Percentiles rank a stretch among this genome's conserved stretches.
These are phyloP conservation scores for Eublepharis macularius DNA, from an alignment of 2,113 vertebrate genomes.

Conservation along the genomic window DNA sequence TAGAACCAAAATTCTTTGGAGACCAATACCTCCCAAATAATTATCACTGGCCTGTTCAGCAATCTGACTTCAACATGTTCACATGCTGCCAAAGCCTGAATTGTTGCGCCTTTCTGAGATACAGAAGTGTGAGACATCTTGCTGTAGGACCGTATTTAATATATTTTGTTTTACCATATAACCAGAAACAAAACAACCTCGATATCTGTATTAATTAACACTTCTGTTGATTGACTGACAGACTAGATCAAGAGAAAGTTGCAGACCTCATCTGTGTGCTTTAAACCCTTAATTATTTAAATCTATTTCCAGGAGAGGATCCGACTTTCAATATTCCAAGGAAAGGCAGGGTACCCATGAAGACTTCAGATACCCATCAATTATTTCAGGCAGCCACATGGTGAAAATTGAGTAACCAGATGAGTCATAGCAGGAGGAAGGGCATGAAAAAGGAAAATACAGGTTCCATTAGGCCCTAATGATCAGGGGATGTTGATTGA, in stretches of 20 bases:
- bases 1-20: background rate
- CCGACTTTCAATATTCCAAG: background rate
- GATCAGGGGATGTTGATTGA: conserved; percentile 45
- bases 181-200: background rate
- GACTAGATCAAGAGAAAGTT: background rate
- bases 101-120: background rate
- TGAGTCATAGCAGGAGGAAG: background rate
- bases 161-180: background rate
- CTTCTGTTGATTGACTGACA: background rate
- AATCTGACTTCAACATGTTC: background rate
- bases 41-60: background rate
- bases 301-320: background rate
- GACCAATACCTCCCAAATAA: too few species aligned
- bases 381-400: background rate
- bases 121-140: background rate
- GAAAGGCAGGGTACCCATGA: conserved; percentile 30
- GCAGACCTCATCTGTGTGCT: too few species aligned
- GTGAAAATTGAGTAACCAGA: conserved; percentile 17
- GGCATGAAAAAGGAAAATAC: conserved; percentile 8
- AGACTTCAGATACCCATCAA: background rate
- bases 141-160: background rate
- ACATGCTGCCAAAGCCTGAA: background rate
- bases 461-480: background rate
- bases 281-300: background rate
- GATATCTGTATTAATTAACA: background rate